Conservation (phyloP, 1,140 invertebrate species). For the Eciton burchellii region DNA sequence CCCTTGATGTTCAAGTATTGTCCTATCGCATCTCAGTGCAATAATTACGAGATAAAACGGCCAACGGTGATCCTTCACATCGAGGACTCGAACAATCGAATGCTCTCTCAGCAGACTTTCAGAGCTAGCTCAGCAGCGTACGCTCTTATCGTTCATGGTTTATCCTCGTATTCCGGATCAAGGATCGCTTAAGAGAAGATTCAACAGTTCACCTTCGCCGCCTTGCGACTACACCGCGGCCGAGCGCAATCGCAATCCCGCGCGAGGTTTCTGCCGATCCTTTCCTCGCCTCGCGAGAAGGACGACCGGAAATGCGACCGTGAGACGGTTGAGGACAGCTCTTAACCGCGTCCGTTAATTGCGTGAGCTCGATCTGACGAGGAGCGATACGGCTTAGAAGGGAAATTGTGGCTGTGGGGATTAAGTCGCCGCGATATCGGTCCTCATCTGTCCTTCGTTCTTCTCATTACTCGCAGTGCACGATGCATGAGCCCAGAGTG, state of each 20-base stretch:
- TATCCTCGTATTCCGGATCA: slow-evolving; percentile 25
- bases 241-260: slow-evolving; percentile 20
- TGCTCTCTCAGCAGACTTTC: slow-evolving; percentile 30
- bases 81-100: background rate
- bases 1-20: background rate
- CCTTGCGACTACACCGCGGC: slow-evolving; percentile 29
- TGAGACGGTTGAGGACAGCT: slow-evolving; percentile 32
- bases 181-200: slow-evolving; percentile 48
- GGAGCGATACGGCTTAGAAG: slow-evolving; percentile 58
- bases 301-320: slow-evolving; percentile 40
- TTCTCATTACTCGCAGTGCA: slow-evolving; percentile 66
- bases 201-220: slow-evolving; percentile 43
- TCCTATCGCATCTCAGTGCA: background rate
- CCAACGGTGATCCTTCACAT: background rate
- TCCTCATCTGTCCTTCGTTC: slow-evolving; percentile 63
- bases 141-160: slow-evolving; percentile 27
- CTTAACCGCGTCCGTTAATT: slow-evolving; percentile 66
- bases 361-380: slow-evolving; percentile 69
- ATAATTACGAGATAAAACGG: background rate
- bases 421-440: slow-evolving; percentile 70
- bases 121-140: background rate
- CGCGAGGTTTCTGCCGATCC: slow-evolving; percentile 33
- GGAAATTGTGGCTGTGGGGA: slow-evolving; percentile 69
- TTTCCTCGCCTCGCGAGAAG: slow-evolving; percentile 23
- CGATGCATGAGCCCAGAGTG: slow-evolving; percentile 30